Conservation (phyloP, 2,888 invertebrate species). For the Clusia tigrina region DNA sequence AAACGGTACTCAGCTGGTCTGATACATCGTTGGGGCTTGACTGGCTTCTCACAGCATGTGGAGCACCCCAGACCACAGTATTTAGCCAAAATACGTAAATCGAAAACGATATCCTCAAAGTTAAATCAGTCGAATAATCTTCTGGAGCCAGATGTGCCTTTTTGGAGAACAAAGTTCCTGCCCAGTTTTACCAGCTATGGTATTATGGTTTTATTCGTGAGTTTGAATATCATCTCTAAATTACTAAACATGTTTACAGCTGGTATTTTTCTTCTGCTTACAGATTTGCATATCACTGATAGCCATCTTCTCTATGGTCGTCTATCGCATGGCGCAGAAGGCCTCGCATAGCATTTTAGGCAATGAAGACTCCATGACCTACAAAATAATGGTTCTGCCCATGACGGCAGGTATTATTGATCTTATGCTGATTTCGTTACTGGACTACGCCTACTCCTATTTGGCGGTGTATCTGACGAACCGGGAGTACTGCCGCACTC, state of each 20-base stretch:
- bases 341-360: slow-evolving; percentile 69
- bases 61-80: slow-evolving; percentile 83
- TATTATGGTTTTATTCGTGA: slow-evolving; percentile 66
- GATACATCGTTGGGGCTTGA: slow-evolving; percentile 84
- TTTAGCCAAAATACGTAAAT: slow-evolving; percentile 69
- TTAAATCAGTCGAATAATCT: slow-evolving; percentile 68
- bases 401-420: slow-evolving; percentile 81
- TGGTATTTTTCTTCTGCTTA: background rate
- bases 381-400: slow-evolving; percentile 74
- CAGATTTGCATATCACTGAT: slow-evolving; percentile 75
- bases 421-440: slow-evolving; percentile 76
- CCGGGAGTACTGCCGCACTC: slow-evolving; percentile 79
- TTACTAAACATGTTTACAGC: background rate
- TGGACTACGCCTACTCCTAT: slow-evolving; percentile 75
- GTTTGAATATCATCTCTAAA: slow-evolving; percentile 28
- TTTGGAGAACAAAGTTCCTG: slow-evolving; percentile 78
- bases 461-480: slow-evolving; percentile 76
- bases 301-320: slow-evolving; percentile 78
- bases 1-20: slow-evolving; percentile 80
- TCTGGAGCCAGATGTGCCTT: slow-evolving; percentile 77
- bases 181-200: slow-evolving; percentile 76
- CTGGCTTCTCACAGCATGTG: slow-evolving; percentile 75
- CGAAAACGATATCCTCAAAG: slow-evolving; percentile 65
- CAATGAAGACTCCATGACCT: slow-evolving; percentile 65
- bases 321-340: slow-evolving; percentile 76